Percentiles rank a stretch among this genome's conserved stretches.
Evolutionary conservation across 2,888 invertebrate genomes (phyloP).

Genomic region (Tortrix viridana): DNA sequence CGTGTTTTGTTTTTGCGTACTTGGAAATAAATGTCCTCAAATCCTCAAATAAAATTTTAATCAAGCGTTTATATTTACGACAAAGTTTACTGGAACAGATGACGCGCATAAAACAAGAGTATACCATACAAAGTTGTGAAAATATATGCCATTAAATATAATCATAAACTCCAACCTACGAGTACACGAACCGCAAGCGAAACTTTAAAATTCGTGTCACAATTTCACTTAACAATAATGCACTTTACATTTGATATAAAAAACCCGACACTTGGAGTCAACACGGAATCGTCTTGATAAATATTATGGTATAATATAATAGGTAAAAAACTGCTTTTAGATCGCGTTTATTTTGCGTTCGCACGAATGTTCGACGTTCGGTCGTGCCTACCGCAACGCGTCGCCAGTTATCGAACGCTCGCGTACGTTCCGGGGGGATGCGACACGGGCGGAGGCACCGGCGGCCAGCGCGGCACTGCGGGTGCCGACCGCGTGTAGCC

Average conservation of each 20-base stretch:
- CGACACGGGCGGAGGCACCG: conserved; percentile 65
- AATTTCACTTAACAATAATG: conserved; percentile 37
- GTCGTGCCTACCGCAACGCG: conserved; percentile 68
- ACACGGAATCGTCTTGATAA: conserved; percentile 22
- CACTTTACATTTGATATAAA: conserved; percentile 38
- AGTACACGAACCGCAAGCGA: conserved; percentile 37
- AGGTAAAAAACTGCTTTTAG: conserved; percentile 54
- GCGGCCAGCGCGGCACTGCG: conserved; percentile 79
- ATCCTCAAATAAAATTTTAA: conserved; percentile 5
- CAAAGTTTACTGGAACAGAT: conserved; percentile 11
- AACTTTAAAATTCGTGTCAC: conserved; percentile 40
- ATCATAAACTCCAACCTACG: conserved; percentile 31
- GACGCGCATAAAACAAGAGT: conserved; percentile 2
- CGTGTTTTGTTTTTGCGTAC: background rate
- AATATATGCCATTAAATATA: conserved; percentile 37
- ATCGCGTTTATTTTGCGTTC: conserved; percentile 47
- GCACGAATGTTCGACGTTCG: conserved; percentile 55
- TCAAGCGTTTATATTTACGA: conserved; percentile 7
- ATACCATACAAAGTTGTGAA: conserved; percentile 29
- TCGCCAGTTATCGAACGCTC: conserved; percentile 54
- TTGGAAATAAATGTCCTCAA: background rate
- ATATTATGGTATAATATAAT: conserved; percentile 38
- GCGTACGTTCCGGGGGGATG: conserved; percentile 45
- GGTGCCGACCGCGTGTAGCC: conserved; percentile 72
- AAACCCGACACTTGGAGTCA: conserved; percentile 36